These are phyloP conservation scores for Sarotherodon lohbergeri DNA, from an alignment of 2,113 vertebrate genomes.

Conservation along the genomic window DNA sequence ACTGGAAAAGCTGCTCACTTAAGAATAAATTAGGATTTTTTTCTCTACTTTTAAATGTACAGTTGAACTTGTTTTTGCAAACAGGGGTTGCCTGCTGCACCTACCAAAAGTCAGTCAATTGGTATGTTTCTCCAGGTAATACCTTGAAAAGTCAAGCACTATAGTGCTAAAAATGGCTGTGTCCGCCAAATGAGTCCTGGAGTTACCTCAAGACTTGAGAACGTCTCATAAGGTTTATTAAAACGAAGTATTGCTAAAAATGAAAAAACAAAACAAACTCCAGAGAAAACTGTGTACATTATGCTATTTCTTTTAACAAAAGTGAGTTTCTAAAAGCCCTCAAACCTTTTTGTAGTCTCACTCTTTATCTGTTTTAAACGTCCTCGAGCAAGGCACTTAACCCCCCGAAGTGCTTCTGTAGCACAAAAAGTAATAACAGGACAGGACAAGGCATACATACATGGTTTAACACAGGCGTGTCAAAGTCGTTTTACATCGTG, in stretches of 20 bases:
- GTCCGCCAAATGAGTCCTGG: too few species aligned
- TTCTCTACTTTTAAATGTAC: neutral
- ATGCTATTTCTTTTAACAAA: neutral
- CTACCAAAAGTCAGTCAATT: too few species aligned
- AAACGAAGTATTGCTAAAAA: too few species aligned
- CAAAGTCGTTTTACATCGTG: neutral
- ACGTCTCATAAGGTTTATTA: too few species aligned
- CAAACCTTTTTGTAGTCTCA: neutral
- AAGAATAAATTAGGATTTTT: neutral
- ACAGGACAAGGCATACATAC: neutral
- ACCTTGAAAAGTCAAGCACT: too few species aligned
- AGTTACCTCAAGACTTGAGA: too few species aligned
- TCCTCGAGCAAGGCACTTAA: neutral
- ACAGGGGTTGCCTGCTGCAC: too few species aligned
- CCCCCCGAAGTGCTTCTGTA: neutral
- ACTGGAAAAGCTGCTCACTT: too few species aligned
- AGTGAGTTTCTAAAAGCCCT: neutral
- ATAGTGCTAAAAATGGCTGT: too few species aligned
- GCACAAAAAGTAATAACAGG: neutral
- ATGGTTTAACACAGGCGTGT: neutral
- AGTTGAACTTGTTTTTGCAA: neutral
- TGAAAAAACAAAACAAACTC: too few species aligned
- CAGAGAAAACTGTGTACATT: too few species aligned
- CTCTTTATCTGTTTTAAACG: neutral
- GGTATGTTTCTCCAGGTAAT: too few species aligned